phyloP scores from a whole-genome alignment of 2,797 vertebrate species.

The Bradypus variegatus region DNA sequence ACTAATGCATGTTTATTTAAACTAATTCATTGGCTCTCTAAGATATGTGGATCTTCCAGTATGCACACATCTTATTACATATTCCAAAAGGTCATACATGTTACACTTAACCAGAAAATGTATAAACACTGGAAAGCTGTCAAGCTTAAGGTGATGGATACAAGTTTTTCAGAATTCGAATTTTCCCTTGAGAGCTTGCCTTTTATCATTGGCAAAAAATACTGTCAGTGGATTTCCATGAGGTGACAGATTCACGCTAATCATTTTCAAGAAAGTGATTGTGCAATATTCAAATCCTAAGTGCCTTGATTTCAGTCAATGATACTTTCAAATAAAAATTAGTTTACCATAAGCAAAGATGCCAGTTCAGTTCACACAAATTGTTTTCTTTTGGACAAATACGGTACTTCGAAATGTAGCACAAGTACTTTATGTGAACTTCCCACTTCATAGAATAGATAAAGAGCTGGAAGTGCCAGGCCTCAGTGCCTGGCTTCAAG shows the following conservation, averaged over 20 bases:
- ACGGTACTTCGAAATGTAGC: not conserved
- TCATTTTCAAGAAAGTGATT: not conserved
- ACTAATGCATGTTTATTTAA: not conserved
- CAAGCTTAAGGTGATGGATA: not conserved
- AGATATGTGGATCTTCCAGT: not conserved
- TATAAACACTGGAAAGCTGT: not conserved
- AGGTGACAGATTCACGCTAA: not conserved
- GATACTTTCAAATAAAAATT: not conserved
- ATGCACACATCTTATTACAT: not conserved
- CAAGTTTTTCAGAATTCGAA: not conserved
- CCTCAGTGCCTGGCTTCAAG: too few relatives aligned
- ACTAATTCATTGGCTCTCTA: not conserved
- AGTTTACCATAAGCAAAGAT: not conserved
- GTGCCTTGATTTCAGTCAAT: not conserved
- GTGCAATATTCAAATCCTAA: not conserved
- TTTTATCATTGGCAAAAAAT: not conserved
- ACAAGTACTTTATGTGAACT: too few relatives aligned
- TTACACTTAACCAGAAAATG: not conserved
- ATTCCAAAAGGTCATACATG: not conserved
- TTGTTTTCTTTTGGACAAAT: not conserved
- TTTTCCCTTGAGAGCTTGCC: not conserved
- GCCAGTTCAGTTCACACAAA: not conserved
- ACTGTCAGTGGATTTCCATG: not conserved
- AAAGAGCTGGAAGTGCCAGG: too few relatives aligned
- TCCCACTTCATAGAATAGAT: not conserved